phyloP scores from a whole-genome alignment of 2,113 vertebrate genomes.

The Poeciliopsis retropinna region DNA sequence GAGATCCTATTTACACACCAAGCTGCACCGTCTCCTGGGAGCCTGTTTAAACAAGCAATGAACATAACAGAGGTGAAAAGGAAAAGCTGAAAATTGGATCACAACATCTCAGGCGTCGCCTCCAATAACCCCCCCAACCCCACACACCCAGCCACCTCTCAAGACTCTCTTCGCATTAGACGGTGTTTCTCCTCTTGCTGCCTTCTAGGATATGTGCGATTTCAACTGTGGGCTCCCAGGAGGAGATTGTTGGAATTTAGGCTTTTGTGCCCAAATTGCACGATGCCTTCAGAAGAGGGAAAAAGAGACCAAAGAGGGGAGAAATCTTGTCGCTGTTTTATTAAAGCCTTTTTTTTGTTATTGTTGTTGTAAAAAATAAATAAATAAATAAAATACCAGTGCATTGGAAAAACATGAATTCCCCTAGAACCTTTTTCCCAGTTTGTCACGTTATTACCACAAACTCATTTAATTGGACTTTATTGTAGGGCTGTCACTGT shows the following conservation, averaged over 20 bases:
- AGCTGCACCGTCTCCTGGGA: constrained; percentile 55
- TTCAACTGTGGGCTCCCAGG: constrained; percentile 54
- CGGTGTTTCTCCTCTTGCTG: constrained; percentile 29
- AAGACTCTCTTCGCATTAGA: constrained; percentile 48
- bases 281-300: not conserved
- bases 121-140: not conserved
- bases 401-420: too few relatives aligned
- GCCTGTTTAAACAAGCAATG: constrained; percentile 35
- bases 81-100: constrained; percentile 68
- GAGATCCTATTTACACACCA: constrained; percentile 39
- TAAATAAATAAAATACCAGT: too few relatives aligned
- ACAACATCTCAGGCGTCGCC: constrained; percentile 36
- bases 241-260: not conserved
- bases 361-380: too few relatives aligned
- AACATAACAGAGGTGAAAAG: constrained; percentile 39
- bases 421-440: too few relatives aligned
- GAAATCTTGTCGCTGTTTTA: constrained; percentile 20
- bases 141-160: not conserved
- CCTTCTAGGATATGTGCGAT: constrained; percentile 49
- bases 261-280: too few relatives aligned
- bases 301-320: not conserved
- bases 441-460: too few relatives aligned
- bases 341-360: too few relatives aligned
- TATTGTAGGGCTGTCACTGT: too few relatives aligned
- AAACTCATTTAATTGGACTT: too few relatives aligned